These are phyloP conservation scores for Phymanthus crucifer DNA, from an alignment of 92 coral and sea anemone genomes.

Conservation along the genomic window DNA sequence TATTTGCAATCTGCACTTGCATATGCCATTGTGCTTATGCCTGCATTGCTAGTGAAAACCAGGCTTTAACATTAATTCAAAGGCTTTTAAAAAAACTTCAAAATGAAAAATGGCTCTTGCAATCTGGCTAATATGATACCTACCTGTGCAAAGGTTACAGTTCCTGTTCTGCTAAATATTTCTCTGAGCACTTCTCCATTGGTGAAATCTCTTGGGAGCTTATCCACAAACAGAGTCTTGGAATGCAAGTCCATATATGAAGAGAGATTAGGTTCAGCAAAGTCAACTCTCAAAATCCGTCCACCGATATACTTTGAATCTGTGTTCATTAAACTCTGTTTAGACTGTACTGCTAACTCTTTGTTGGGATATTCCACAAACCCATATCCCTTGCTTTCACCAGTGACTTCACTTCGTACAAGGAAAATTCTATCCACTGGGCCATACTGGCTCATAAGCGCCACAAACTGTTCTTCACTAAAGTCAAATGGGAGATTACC, in stretches of 20 bases:
- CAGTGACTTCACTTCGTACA: conserved; percentile 76
- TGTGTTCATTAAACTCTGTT: conserved; percentile 67
- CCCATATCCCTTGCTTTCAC: conserved; percentile 95
- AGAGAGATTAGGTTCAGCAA: conserved; percentile 72
- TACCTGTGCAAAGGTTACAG: conserved; percentile 92
- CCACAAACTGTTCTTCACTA: conserved; percentile 74
- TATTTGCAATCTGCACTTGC: no score
- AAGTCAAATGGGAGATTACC: conserved; percentile 90
- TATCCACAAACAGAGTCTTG: conserved; percentile 82
- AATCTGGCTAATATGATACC: no score
- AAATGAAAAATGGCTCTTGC: no score
- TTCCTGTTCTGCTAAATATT: conserved; percentile 74
- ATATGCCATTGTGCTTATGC: no score
- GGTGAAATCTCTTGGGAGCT: conserved; percentile 78
- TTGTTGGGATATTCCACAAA: conserved; percentile 78
- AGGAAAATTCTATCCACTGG: conserved; percentile 73
- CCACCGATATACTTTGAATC: conserved; percentile 82
- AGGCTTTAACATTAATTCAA: no score
- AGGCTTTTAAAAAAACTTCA: no score
- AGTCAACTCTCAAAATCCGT: conserved; percentile 78
- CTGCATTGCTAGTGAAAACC: no score
- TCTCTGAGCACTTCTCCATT: conserved; percentile 71
- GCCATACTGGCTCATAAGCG: conserved; percentile 88
- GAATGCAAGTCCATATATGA: conserved; percentile 82
- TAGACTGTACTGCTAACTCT: conserved; percentile 70